These are phyloP conservation scores for Crocidura indochinensis DNA, from an alignment of 2,797 vertebrate species.

Conservation along the genomic window DNA sequence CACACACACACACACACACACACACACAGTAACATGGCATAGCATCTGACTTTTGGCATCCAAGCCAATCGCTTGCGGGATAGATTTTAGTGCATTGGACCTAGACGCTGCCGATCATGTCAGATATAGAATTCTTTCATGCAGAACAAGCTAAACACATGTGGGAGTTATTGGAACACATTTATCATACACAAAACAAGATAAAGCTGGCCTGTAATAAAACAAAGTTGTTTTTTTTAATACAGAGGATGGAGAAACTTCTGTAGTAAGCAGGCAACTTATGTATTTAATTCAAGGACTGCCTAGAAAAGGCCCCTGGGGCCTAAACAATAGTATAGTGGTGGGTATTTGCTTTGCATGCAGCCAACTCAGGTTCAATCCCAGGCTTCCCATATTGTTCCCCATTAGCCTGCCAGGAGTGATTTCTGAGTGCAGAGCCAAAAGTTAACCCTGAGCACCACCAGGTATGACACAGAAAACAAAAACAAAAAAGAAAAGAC, in stretches of 20 bases:
- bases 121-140: constrained; percentile 46
- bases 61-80: background rate
- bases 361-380: no score
- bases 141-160: constrained; percentile 31
- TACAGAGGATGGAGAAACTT: background rate
- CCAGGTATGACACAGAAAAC: no score
- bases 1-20: no score
- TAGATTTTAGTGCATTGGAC: background rate
- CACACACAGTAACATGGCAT: background rate
- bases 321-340: no score
- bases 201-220: constrained; percentile 34
- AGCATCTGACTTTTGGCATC: constrained; percentile 55
- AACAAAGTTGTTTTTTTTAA: background rate
- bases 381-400: no score
- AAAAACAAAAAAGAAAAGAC: background rate
- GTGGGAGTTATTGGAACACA: background rate
- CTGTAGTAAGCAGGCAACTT: background rate
- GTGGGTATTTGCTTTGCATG: no score
- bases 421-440: no score
- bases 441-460: no score
- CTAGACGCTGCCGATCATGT: background rate
- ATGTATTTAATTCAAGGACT: constrained; percentile 28
- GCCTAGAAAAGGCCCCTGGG: background rate
- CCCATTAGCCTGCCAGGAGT: no score
- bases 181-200: background rate